Conservation (phyloP, 2,888 invertebrate genomes). For the Branchinecta sandiegonensis region DNA sequence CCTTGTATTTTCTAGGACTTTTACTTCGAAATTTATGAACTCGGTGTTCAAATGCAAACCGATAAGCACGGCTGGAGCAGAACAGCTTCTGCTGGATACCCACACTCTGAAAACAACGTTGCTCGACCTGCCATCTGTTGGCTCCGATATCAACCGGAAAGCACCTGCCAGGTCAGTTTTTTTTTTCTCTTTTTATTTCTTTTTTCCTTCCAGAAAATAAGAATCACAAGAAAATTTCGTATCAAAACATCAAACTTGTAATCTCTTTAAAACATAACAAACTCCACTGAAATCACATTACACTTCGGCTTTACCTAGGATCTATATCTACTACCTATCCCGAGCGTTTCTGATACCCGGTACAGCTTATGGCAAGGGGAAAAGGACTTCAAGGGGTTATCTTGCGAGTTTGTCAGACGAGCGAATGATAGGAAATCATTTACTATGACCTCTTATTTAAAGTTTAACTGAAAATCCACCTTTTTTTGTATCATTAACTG, state of each 20-base stretch:
- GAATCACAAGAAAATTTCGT: too few relatives aligned
- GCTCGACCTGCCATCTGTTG: constrained; percentile 82
- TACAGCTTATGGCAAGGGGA: too few relatives aligned
- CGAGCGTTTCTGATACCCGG: too few relatives aligned
- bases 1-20: constrained; percentile 44
- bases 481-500: too few relatives aligned
- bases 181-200: too few relatives aligned
- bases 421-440: too few relatives aligned
- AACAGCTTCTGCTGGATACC: constrained; percentile 82
- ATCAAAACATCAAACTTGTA: neutral
- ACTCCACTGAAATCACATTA: neutral
- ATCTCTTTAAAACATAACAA: neutral
- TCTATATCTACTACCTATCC: neutral
- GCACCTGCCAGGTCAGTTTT: constrained; percentile 63
- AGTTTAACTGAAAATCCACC: too few relatives aligned
- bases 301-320: neutral
- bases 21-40: constrained; percentile 86
- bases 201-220: too few relatives aligned
- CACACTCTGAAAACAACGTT: constrained; percentile 86
- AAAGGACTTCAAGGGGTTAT: too few relatives aligned
- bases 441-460: too few relatives aligned
- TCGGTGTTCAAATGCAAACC: constrained; percentile 82
- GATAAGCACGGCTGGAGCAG: constrained; percentile 76
- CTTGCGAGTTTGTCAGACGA: too few relatives aligned
- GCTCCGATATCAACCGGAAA: constrained; percentile 70